phyloP scores from a whole-genome alignment of 53 echinoderm and acorn worm genomes.

The Hippasteria phrygiana region DNA sequence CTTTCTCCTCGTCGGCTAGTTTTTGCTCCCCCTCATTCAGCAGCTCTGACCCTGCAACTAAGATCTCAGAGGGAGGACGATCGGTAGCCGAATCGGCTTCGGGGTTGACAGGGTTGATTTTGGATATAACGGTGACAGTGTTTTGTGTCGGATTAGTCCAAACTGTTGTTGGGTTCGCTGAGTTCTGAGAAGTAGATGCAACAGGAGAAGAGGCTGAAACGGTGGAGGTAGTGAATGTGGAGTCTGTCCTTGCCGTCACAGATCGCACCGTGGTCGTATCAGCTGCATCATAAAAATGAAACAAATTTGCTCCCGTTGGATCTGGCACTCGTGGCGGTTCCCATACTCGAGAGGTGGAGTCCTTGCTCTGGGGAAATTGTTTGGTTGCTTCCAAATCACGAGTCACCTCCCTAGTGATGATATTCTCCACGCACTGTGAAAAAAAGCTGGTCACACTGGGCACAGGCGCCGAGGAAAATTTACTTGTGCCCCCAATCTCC shows the following conservation, averaged over 20 bases:
- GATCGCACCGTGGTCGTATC: neutral
- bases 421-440: constrained; percentile 54
- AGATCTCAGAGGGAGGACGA: constrained; percentile 15
- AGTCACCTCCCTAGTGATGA: constrained; percentile 55
- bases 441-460: constrained; percentile 49
- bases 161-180: constrained; percentile 20
- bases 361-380: constrained; percentile 52
- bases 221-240: constrained; percentile 31
- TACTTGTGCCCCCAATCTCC: constrained; percentile 1
- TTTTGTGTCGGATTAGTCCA: constrained; percentile 47
- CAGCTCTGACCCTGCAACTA: constrained; percentile 20
- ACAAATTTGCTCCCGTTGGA: constrained; percentile 2
- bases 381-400: constrained; percentile 33
- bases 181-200: constrained; percentile 21
- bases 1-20: constrained; percentile 34
- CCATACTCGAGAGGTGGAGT: constrained; percentile 35
- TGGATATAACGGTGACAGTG: constrained; percentile 27
- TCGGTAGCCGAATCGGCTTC: constrained; percentile 17
- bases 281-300: constrained; percentile 30
- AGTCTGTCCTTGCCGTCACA: constrained; percentile 21
- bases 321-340: constrained; percentile 53
- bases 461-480: constrained; percentile 39
- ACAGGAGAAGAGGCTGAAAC: constrained; percentile 12
- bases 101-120: constrained; percentile 28
- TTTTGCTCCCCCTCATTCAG: constrained; percentile 31